Conservation (phyloP, 2,888 invertebrate species). For the Microdon myrmicae region DNA sequence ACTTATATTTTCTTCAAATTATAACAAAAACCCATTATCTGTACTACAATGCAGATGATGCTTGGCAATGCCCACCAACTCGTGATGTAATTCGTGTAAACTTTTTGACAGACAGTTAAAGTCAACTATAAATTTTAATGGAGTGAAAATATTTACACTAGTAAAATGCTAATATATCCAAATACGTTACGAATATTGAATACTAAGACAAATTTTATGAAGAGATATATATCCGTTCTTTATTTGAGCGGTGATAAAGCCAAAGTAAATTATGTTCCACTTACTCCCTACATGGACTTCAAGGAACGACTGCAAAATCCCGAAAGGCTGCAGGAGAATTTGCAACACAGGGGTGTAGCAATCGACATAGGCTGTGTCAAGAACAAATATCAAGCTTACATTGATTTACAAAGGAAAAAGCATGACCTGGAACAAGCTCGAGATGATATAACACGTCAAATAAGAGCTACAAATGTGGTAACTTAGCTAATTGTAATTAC, state of each 20-base stretch:
- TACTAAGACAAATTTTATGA: too few relatives aligned
- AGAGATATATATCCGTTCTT: slow-evolving; percentile 59
- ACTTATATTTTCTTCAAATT: too few relatives aligned
- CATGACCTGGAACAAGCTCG: slow-evolving; percentile 69
- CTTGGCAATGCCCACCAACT: too few relatives aligned
- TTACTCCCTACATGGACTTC: slow-evolving; percentile 77
- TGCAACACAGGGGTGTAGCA: slow-evolving; percentile 69
- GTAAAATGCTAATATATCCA: too few relatives aligned
- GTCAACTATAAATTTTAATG: too few relatives aligned
- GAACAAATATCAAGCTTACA: slow-evolving; percentile 73
- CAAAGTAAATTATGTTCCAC: slow-evolving; percentile 73
- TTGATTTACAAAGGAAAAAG: slow-evolving; percentile 69
- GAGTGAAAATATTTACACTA: too few relatives aligned
- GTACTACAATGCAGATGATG: too few relatives aligned
- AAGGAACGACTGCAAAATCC: slow-evolving; percentile 70
- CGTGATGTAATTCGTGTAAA: too few relatives aligned
- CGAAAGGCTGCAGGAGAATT: slow-evolving; percentile 69
- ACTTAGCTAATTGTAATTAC: background rate
- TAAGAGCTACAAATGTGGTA: slow-evolving; percentile 67
- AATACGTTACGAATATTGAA: too few relatives aligned
- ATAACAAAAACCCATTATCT: too few relatives aligned
- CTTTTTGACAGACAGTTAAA: too few relatives aligned
- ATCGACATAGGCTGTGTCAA: slow-evolving; percentile 71
- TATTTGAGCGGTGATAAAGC: slow-evolving; percentile 77
- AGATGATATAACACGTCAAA: slow-evolving; percentile 67